These are phyloP conservation scores for Diglossa brunneiventris DNA, from an alignment of 2,113 vertebrate species.

Conservation along the genomic window DNA sequence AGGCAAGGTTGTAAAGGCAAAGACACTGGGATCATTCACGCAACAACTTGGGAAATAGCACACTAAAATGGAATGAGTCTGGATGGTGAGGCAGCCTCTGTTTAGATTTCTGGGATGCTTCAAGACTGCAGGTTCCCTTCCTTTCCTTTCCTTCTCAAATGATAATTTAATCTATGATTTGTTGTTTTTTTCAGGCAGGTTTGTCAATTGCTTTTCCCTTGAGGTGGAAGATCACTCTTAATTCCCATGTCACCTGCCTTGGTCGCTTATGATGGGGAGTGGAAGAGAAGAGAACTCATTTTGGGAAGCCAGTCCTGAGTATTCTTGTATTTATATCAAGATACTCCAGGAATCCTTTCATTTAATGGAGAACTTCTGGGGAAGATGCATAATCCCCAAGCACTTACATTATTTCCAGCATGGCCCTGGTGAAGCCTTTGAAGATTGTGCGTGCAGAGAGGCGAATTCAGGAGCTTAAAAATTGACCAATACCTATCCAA, in stretches of 20 bases:
- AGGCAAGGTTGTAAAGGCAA: conserved; percentile 56
- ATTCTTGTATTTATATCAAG: background rate
- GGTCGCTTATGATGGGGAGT: accelerated
- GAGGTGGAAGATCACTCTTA: background rate
- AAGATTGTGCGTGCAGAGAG: background rate
- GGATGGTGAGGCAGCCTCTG: background rate
- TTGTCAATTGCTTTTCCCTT: background rate
- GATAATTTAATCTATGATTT: background rate
- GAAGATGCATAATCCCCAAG: background rate
- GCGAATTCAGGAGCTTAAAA: background rate
- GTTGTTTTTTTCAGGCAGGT: background rate
- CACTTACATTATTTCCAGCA: background rate
- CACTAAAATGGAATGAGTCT: conserved; percentile 21
- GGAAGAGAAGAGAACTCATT: background rate
- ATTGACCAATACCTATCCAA: background rate
- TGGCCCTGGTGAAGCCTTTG: background rate
- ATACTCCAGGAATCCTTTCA: background rate
- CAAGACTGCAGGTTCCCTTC: background rate
- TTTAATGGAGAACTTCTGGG: background rate
- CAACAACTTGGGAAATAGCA: conserved; percentile 22
- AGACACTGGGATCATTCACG: conserved; percentile 35
- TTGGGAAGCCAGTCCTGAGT: background rate
- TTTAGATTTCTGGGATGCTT: conserved; percentile 26
- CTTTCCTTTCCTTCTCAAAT: background rate
- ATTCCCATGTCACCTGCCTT: background rate